Base-by-base conservation (phyloP, 2,797 vertebrate species). In the Lepus oiostolus region DNA sequence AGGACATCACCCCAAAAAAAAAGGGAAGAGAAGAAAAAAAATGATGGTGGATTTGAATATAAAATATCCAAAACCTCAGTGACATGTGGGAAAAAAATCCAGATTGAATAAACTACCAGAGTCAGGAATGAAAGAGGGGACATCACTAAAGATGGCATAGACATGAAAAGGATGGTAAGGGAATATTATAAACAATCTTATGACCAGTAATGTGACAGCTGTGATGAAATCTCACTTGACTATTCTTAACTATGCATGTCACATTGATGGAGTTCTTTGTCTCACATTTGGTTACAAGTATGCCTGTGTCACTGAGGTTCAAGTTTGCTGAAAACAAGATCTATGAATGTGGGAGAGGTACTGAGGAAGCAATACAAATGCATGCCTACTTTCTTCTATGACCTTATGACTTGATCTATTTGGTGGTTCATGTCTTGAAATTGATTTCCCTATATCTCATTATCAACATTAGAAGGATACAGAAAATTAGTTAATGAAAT, bases 401-500 rank as follows among this genome's bases (percentile, higher is more conserved):
- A 85, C 22, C 4, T 70, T 71, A 50, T 26, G 30, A 47, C 52
- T 85, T 88, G 60, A 35, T 63, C 10, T 52, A 58, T 14, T 38
- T 42, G 13, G 22, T 84, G 11, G 30, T 75, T 38, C 21, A 17
- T 54, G 24, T 47, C 24, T 65, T 81, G 21, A 63, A 89, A 21
- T 65, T 68, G 38, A 47, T 70, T 81, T 75, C 24, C 58, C 17
- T 10, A 5, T 7, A 8, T 58, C 10, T 30, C 42, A 76, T 11
- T 72, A 67, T 71, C 22, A 74, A 70, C 11, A 28, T 26, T 72
- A 63, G 38, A 32, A 62, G 21, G 32, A 62, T 62, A 54, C 9
- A 54, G 77, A 60, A 90, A 80, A 76, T n/a, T 47, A 90, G 35
- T 5, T 30, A 67, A 47, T 68, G 30, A 94, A 88, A 85, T 65